Evolutionary conservation across 92 coral and sea anemone species (phyloP), one percentile per base, ranked within the genome.

Genomic region (Siderastrea radians): DNA sequence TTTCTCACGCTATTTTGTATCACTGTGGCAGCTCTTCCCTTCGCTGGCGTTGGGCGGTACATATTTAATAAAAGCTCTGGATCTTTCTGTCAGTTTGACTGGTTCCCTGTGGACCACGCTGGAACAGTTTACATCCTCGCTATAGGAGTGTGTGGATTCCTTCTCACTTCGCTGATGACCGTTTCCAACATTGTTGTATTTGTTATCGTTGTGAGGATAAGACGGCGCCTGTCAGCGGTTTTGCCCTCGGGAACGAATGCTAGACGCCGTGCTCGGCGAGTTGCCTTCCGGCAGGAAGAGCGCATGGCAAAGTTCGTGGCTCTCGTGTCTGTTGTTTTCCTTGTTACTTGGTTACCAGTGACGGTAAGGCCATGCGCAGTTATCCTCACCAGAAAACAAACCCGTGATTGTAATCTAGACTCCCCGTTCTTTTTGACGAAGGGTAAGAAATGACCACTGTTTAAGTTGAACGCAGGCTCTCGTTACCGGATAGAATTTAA

Each of bases 261-360:
- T n/a, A 55, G 53, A 44, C 70, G 87, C 61, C 72, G 46, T 58
- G 74, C 81, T 7, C 63, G 68, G 72, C 80, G 91, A 49, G 9
- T 60, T 16, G 84, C 91, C 15, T 90, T 90, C n/a, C 75, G 88
- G 62, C 88, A 89, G 46, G 95, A 92, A 57, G 84, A 89, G 52
- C 88, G 88, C 69, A 92, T 92, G 95, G 95, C 93, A 48, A 82
- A 92, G 88, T 92, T 92, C 52, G 95, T 92, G 44, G 95, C 93
- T 11, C 58, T 83, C 15, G 93, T 86, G 43, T 89, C 95, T 15
- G 12, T 89, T 68, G 79, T 85, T 50, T 92, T 92, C 72, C 87
- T 92, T 49, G 46, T 86, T 26, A 89, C 95, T 53, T 92, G 95
- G 95, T 54, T 92, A 43, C 95, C 95, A 57, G 48, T 92, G 45